These are phyloP conservation scores for Aurelia sp. DNA, from an alignment of 30 jellyfish, hydroid and myxozoan genomes.

Conservation along the genomic window DNA sequence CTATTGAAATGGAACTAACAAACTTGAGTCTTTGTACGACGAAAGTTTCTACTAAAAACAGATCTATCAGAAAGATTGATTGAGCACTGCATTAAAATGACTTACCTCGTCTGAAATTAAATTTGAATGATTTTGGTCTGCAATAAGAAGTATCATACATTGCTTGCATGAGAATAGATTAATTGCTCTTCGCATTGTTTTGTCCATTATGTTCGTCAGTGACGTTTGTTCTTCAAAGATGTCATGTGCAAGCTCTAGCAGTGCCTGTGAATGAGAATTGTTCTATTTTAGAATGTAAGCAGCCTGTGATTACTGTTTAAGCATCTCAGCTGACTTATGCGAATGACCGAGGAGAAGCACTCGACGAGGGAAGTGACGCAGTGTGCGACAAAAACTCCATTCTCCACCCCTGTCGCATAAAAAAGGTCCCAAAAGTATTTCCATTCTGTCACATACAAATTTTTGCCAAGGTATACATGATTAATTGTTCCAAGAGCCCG, in stretches of 20 bases:
- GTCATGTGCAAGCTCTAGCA: conserved; percentile 89
- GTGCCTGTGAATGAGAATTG: conserved; percentile 40
- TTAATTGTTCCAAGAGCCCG: no score
- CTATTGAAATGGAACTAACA: background rate
- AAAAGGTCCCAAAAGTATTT: no score
- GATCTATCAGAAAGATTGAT: background rate
- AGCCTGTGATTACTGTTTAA: background rate
- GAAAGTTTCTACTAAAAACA: background rate
- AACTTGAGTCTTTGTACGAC: background rate
- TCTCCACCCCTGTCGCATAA: no score
- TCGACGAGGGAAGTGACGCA: no score
- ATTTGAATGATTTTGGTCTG: conserved; percentile 67
- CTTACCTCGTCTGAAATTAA: conserved; percentile 67
- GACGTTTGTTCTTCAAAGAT: conserved; percentile 96
- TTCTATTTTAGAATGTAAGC: background rate
- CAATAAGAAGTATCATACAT: conserved; percentile 79
- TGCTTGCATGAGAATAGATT: conserved; percentile 79
- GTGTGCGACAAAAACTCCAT: no score
- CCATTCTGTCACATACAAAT: no score
- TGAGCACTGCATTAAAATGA: background rate
- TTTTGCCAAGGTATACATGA: no score
- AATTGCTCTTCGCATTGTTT: conserved; percentile 76
- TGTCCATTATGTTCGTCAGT: conserved; percentile 71
- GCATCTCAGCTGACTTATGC: no score
- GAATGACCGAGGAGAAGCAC: no score